Conservation (phyloP, 2,888 invertebrate genomes). For the Harpagoxenus sublaevis region DNA sequence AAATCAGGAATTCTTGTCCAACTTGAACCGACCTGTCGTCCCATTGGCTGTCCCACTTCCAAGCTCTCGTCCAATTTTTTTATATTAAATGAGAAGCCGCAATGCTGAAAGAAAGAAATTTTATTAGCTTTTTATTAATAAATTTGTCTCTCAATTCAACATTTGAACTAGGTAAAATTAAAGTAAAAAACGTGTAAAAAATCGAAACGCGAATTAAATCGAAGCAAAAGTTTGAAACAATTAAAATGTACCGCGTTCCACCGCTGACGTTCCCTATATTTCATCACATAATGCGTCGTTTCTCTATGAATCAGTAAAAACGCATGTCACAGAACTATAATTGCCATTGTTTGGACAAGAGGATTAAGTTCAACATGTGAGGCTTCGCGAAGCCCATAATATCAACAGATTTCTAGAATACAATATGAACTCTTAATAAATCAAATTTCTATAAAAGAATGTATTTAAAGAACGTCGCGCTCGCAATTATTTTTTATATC, state of each 20-base stretch:
- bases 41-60: not conserved
- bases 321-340: constrained; percentile 63
- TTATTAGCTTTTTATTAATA: not conserved
- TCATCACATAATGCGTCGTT: not conserved
- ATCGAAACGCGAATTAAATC: not conserved
- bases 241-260: not conserved
- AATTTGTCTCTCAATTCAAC: not conserved
- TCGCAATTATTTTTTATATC: constrained; percentile 64
- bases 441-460: constrained; percentile 29
- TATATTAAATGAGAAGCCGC: not conserved
- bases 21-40: not conserved
- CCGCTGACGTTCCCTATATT: not conserved
- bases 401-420: constrained; percentile 52
- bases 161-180: not conserved
- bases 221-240: not conserved
- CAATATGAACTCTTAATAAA: constrained; percentile 46
- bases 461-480: not conserved
- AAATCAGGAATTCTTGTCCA: not conserved
- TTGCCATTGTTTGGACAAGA: constrained; percentile 74
- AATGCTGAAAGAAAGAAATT: not conserved
- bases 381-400: constrained; percentile 77
- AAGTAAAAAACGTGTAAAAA: not conserved
- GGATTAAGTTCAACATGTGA: constrained; percentile 72
- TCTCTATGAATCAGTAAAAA: constrained; percentile 1
- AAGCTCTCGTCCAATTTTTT: not conserved